These are phyloP conservation scores for Mus caroli DNA, from an alignment of 2,797 vertebrate species.

Conservation along the genomic window DNA sequence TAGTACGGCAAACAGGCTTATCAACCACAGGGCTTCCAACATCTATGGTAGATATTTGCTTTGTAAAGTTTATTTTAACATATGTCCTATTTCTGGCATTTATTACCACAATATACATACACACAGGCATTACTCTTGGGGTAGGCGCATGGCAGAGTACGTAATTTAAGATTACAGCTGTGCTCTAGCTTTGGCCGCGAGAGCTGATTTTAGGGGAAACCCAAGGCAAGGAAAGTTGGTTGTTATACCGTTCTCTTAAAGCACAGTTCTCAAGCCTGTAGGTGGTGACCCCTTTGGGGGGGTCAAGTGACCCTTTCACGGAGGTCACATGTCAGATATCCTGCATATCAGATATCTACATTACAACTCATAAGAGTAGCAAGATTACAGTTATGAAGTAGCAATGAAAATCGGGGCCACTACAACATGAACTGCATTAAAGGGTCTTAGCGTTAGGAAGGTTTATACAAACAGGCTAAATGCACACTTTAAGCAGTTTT, in stretches of 20 bases:
- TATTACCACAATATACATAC: not conserved
- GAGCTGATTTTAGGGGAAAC: not conserved
- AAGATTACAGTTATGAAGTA: not conserved
- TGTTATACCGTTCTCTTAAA: not conserved
- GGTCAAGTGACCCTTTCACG: not conserved
- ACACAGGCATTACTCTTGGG: not conserved
- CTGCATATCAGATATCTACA: not conserved
- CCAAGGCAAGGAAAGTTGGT: not conserved
- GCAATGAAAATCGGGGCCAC: not conserved
- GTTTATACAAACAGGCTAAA: not conserved
- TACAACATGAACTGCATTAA: not conserved
- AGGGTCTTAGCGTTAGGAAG: not conserved
- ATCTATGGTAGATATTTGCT: not conserved
- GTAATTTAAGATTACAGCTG: not conserved
- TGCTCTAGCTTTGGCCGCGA: not conserved
- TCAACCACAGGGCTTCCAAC: not conserved
- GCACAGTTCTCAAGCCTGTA: not conserved
- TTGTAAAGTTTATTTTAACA: not conserved
- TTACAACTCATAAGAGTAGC: not conserved
- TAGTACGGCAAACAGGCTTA: no score
- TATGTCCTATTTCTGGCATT: not conserved
- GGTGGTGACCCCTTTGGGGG: not conserved
- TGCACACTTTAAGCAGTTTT: not conserved
- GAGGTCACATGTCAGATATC: not conserved
- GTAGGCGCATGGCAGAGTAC: not conserved